Evolutionary conservation across 1,140 invertebrate species (phyloP).

Genomic region (Dermatophagoides farinae): DNA sequence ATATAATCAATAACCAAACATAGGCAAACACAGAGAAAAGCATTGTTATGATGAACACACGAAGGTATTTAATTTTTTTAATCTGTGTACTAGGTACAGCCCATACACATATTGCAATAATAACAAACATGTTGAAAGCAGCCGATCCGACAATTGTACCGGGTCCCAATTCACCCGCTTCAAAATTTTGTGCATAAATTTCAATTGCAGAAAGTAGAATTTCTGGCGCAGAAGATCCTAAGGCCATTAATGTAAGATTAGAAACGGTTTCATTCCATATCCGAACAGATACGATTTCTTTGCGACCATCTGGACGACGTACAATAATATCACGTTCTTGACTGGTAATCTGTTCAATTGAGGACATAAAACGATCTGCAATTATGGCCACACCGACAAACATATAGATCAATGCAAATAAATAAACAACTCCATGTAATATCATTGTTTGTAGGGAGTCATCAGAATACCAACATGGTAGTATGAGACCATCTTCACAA

Average conservation of each 20-base stretch:
- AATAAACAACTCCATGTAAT: conserved; percentile 68
- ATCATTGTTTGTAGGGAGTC: conserved; percentile 36
- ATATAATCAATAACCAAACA: conserved; percentile 95
- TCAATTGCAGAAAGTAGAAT: conserved; percentile 92
- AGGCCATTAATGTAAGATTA: conserved; percentile 92
- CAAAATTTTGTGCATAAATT: conserved; percentile 76
- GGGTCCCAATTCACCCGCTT: conserved; percentile 87
- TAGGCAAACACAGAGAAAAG: conserved; percentile 96
- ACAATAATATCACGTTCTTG: conserved; percentile 77
- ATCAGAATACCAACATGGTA: conserved; percentile 60
- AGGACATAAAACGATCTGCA: conserved; percentile 94
- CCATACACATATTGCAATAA: conserved; percentile 69
- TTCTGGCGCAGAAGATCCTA: conserved; percentile 96
- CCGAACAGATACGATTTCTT: conserved; percentile 54
- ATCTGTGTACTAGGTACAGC: conserved; percentile 76
- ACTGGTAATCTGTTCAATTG: conserved; percentile 97
- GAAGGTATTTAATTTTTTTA: conserved; percentile 72
- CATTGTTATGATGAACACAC: conserved; percentile 96
- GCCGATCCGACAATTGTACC: conserved; percentile 97
- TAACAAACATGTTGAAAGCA: conserved; percentile 95
- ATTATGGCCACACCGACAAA: conserved; percentile 98
- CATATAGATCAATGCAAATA: conserved; percentile 65
- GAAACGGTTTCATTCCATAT: conserved; percentile 94
- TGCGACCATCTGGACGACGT: conserved; percentile 52
- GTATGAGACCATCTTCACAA: conserved; percentile 53